phyloP scores from a whole-genome alignment of 2,797 vertebrate species.

The Dicrostonyx torquatus region DNA sequence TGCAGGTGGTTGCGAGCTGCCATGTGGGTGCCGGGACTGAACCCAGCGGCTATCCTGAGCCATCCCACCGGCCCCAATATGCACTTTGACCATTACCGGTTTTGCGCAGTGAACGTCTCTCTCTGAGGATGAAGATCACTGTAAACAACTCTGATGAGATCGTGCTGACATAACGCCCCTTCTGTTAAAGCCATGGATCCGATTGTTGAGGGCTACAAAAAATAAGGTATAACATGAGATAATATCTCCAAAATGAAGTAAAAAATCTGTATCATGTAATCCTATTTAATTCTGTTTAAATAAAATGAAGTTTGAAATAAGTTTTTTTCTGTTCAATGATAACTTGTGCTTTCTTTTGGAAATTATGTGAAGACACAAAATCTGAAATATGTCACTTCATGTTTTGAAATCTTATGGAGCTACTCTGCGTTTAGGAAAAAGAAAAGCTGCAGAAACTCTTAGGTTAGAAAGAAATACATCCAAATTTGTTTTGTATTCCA shows the following conservation, averaged over 20 bases:
- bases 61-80: not conserved
- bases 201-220: slow-evolving; percentile 93
- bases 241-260: slow-evolving; percentile 38
- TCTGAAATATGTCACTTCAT: not conserved
- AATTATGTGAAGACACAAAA: not conserved
- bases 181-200: slow-evolving; percentile 98
- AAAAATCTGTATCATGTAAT: slow-evolving; percentile 17
- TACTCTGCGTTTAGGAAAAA: slow-evolving; percentile 27
- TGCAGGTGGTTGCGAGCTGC: not conserved
- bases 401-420: slow-evolving; percentile 25
- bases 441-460: slow-evolving; percentile 52
- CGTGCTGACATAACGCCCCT: slow-evolving; percentile 97
- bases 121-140: slow-evolving; percentile 97
- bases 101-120: slow-evolving; percentile 99
- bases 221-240: slow-evolving; percentile 28
- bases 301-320: slow-evolving; percentile 48
- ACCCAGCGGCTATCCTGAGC: not conserved
- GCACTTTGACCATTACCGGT: slow-evolving; percentile 89
- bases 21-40: not conserved
- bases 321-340: slow-evolving; percentile 16
- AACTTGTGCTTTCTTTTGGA: slow-evolving; percentile 28
- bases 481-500: slow-evolving; percentile 37
- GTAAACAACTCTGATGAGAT: slow-evolving; percentile 97
- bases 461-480: slow-evolving; percentile 38
- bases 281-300: slow-evolving; percentile 46